These are phyloP conservation scores for Auanema freiburgensis DNA, from an alignment of 2,888 invertebrate species.

Conservation along the genomic window DNA sequence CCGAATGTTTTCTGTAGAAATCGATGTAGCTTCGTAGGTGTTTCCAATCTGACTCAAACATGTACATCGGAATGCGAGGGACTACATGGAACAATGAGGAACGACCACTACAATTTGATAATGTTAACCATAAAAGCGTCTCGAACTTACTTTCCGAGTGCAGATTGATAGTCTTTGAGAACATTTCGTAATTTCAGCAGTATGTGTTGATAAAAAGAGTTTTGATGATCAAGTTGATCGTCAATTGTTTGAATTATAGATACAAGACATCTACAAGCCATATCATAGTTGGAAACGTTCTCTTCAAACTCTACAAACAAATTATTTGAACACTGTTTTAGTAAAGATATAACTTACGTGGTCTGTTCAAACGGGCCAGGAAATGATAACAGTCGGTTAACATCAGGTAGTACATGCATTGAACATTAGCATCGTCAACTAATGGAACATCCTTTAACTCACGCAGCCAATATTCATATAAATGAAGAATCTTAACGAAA, in stretches of 20 bases:
- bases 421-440: neutral
- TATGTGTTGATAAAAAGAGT: neutral
- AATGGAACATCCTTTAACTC: neutral
- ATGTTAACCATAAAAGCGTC: too few relatives aligned
- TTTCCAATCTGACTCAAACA: neutral
- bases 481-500: neutral
- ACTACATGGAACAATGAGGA: neutral
- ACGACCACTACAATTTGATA: neutral
- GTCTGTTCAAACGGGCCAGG: neutral
- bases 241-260: neutral
- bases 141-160: constrained; percentile 4
- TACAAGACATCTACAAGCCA: constrained; percentile 1
- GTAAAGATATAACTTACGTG: neutral
- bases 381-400: neutral
- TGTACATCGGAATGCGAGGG: neutral
- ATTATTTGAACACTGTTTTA: too few relatives aligned
- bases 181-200: neutral
- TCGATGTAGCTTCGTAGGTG: too few relatives aligned
- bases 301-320: neutral
- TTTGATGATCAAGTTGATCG: neutral
- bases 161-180: neutral
- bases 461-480: constrained; percentile 3
- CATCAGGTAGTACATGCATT: neutral
- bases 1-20: too few relatives aligned
- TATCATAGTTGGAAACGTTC: neutral